phyloP scores from a whole-genome alignment of 2,888 invertebrate species.

The Eupeodes luniger region DNA sequence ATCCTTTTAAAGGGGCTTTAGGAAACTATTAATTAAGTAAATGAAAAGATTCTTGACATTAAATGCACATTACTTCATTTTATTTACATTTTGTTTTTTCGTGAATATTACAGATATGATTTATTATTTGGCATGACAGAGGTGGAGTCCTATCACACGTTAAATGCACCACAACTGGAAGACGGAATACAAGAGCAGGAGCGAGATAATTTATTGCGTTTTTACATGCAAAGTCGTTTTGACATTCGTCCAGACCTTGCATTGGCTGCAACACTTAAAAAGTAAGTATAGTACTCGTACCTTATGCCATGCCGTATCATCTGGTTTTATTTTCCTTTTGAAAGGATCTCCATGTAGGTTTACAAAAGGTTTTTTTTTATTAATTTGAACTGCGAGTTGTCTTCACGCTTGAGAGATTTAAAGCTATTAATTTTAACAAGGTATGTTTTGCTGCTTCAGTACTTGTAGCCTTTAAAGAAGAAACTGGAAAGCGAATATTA shows the following conservation, averaged over 20 bases:
- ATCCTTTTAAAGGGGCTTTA: not conserved
- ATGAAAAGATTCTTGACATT: slow-evolving; percentile 16
- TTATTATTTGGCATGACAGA: slow-evolving; percentile 94
- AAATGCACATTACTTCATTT: slow-evolving; percentile 5
- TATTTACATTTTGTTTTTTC: slow-evolving; percentile 32
- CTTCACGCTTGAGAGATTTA: too few relatives aligned
- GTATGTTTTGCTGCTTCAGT: too few relatives aligned
- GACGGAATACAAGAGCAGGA: slow-evolving; percentile 91
- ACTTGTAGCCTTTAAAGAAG: too few relatives aligned
- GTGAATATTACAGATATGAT: slow-evolving; percentile 88
- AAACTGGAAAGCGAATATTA: too few relatives aligned
- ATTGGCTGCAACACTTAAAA: slow-evolving; percentile 87
- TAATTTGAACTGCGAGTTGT: too few relatives aligned
- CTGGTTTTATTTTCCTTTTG: not conserved
- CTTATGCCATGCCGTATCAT: not conserved
- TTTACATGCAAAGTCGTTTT: slow-evolving; percentile 91
- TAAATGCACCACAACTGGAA: slow-evolving; percentile 88
- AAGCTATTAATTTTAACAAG: too few relatives aligned
- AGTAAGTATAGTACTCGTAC: slow-evolving; percentile 84
- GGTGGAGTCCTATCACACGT: slow-evolving; percentile 91
- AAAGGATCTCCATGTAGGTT: not conserved
- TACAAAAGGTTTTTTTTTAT: too few relatives aligned
- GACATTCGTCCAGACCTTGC: slow-evolving; percentile 90
- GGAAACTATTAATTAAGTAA: slow-evolving; percentile 14
- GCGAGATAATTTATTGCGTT: slow-evolving; percentile 90